phyloP scores from a whole-genome alignment of 2,888 invertebrate genomes.

The Acrobasis suavella region DNA sequence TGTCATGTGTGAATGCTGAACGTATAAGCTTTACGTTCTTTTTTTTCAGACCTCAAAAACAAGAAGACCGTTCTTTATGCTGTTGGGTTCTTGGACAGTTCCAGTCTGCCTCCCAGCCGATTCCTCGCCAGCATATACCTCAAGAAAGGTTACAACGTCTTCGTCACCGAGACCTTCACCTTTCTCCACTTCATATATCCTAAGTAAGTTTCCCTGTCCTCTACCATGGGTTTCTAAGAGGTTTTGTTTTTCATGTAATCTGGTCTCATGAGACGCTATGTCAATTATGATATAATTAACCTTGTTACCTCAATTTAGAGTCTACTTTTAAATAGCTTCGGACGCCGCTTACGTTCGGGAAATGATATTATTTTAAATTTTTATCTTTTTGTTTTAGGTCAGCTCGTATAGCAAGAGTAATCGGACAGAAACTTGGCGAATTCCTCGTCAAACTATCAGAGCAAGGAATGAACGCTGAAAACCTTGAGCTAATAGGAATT shows the following conservation, averaged over 20 bases:
- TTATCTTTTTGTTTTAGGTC: conserved; percentile 47
- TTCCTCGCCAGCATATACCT: conserved; percentile 50
- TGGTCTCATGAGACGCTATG: no score
- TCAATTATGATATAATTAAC: no score
- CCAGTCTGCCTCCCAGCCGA: conserved; percentile 59
- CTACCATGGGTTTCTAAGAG: no score
- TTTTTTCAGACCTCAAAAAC: conserved; percentile 14
- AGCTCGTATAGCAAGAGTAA: conserved; percentile 63
- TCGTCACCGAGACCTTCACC: conserved; percentile 65
- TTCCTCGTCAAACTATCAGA: conserved; percentile 60
- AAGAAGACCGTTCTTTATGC: conserved; percentile 15
- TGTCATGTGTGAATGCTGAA: no score
- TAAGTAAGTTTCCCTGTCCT: conserved; percentile 3
- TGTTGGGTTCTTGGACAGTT: conserved; percentile 62
- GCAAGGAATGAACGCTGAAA: conserved; percentile 52
- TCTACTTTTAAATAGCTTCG: no score
- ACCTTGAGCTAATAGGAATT: conserved; percentile 59
- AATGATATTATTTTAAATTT: background rate
- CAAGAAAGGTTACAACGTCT: conserved; percentile 55
- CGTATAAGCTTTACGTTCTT: no score
- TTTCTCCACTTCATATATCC: conserved; percentile 42
- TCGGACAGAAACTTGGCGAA: conserved; percentile 61
- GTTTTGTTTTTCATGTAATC: no score
- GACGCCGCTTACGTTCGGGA: background rate
- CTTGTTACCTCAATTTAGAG: no score